Conservation (phyloP, 2,113 vertebrate species). For the Muntiacus muntjak region DNA sequence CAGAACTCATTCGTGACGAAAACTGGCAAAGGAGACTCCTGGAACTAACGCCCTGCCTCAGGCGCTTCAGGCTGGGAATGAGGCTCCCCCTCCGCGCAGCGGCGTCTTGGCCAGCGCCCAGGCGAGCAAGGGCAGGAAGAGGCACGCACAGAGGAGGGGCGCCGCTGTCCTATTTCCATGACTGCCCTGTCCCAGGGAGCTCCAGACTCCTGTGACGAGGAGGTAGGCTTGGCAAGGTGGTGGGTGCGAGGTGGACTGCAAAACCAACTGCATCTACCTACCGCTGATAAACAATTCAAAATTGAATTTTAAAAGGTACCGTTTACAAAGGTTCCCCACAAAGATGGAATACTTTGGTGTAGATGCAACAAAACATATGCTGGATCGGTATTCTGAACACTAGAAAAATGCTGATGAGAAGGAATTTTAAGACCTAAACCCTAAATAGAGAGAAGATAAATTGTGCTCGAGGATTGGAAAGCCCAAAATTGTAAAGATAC, state of each 20-base stretch:
- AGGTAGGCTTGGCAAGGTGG: neutral
- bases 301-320: neutral
- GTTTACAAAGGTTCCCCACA: neutral
- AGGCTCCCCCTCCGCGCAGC: accelerated
- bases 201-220: neutral
- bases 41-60: accelerated
- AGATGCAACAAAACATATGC: neutral
- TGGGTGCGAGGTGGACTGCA: neutral
- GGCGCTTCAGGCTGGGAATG: no score
- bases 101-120: neutral
- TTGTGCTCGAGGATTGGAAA: neutral
- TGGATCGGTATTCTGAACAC: neutral
- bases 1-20: accelerated
- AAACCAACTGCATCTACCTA: neutral
- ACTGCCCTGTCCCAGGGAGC: neutral
- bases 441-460: neutral
- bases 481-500: neutral
- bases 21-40: neutral
- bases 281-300: no score
- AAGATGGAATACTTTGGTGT: neutral
- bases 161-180: accelerated
- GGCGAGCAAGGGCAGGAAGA: no score
- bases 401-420: neutral
- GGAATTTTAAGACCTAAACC: neutral
- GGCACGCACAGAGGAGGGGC: accelerated